phyloP scores from a whole-genome alignment of 2,888 invertebrate genomes.

The Mythimna impura region DNA sequence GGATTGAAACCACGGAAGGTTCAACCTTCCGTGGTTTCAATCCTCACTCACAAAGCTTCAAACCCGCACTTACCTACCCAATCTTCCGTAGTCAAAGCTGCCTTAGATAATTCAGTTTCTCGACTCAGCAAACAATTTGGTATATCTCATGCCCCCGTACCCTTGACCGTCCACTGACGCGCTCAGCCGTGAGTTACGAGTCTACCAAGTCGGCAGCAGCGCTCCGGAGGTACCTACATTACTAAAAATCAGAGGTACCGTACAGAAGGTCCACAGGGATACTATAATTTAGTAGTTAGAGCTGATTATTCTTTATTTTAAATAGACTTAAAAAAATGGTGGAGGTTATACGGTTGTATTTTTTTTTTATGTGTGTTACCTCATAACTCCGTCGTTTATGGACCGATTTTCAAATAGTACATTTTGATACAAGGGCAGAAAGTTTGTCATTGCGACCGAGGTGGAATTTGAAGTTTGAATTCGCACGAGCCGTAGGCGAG shows the following conservation, averaged over 20 bases:
- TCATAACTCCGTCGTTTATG: too few relatives aligned
- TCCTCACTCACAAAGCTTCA: neutral
- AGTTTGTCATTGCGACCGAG: too few relatives aligned
- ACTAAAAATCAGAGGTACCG: neutral
- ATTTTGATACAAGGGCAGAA: too few relatives aligned
- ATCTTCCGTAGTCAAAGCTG: neutral
- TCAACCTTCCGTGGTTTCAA: too few relatives aligned
- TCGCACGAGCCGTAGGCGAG: too few relatives aligned
- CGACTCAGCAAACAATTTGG: constrained; percentile 28
- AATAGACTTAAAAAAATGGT: too few relatives aligned
- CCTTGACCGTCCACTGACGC: constrained; percentile 40
- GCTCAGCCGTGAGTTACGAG: constrained; percentile 35
- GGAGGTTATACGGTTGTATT: too few relatives aligned
- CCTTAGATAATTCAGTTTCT: neutral
- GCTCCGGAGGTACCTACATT: constrained; percentile 2
- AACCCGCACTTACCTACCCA: neutral
- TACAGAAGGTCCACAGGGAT: constrained; percentile 17
- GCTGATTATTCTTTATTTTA: too few relatives aligned
- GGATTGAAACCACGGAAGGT: neutral
- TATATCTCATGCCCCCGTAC: constrained; percentile 32
- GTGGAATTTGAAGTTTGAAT: too few relatives aligned
- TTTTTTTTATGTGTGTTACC: too few relatives aligned
- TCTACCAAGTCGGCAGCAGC: constrained; percentile 27
- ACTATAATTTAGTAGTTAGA: neutral
- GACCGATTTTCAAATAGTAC: too few relatives aligned